Percentiles rank a stretch among this genome's conserved stretches.
These are phyloP conservation scores for Leptinotarsa texana DNA, from an alignment of 1,140 invertebrate genomes.

Conservation along the genomic window DNA sequence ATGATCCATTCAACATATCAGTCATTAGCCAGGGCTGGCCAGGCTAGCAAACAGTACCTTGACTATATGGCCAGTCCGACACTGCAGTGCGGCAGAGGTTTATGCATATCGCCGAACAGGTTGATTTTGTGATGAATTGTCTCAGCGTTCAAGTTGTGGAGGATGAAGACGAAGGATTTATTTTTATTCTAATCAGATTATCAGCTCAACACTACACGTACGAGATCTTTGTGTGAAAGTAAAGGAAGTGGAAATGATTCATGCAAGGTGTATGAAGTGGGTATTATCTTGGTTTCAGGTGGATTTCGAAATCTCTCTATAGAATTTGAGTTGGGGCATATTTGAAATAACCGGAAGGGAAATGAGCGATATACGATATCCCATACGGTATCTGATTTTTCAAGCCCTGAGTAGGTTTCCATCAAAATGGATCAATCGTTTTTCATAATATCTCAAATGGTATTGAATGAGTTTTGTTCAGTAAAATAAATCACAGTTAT, in stretches of 20 bases:
- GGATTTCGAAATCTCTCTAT: no score
- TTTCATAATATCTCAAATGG: no score
- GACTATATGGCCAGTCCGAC: background rate
- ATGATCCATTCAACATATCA: background rate
- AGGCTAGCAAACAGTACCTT: background rate
- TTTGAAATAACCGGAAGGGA: no score
- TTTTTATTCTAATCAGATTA: background rate
- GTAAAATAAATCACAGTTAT: no score
- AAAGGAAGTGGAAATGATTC: background rate
- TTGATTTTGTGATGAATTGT: slow-evolving; percentile 1
- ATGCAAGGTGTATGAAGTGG: background rate
- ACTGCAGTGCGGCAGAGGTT: background rate
- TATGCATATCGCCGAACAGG: slow-evolving; percentile 2
- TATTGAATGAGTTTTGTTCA: no score
- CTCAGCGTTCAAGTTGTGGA: background rate
- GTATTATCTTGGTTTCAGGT: no score
- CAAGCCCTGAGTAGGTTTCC: no score
- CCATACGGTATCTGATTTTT: no score
- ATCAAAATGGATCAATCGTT: no score
- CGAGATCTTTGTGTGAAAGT: background rate
- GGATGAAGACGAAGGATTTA: slow-evolving; percentile 1
- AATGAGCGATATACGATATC: no score
- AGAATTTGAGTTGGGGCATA: no score
- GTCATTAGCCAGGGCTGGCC: background rate
- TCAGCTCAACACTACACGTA: background rate